These are phyloP conservation scores for Ascaphus truei DNA, from an alignment of 2,113 vertebrate genomes.

Conservation along the genomic window DNA sequence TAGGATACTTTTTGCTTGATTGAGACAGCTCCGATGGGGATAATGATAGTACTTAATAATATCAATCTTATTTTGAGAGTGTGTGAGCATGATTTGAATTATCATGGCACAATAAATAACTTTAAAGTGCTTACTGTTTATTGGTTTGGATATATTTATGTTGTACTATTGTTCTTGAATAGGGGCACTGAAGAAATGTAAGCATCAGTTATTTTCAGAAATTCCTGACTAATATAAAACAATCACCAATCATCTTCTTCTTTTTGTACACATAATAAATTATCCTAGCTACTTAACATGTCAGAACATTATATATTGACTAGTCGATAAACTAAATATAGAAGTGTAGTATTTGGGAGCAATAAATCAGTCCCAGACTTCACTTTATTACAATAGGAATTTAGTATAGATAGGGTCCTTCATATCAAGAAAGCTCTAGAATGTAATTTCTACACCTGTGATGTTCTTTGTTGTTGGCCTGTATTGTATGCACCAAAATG, in stretches of 20 bases:
- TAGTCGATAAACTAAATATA: not conserved
- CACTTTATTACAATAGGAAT: no score
- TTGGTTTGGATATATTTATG: constrained; percentile 28
- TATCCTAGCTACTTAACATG: not conserved
- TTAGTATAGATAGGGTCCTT: no score
- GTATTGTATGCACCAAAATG: no score
- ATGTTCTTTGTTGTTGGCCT: no score
- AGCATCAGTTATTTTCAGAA: constrained; percentile 8
- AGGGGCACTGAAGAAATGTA: constrained; percentile 7
- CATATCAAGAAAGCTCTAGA: no score
- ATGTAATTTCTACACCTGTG: no score
- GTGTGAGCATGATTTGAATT: constrained; percentile 65
- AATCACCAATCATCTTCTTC: not conserved
- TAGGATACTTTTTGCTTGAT: constrained; percentile 3
- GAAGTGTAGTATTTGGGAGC: not conserved
- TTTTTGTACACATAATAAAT: not conserved
- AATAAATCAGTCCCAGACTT: not conserved
- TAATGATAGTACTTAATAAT: constrained; percentile 70
- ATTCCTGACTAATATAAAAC: not conserved
- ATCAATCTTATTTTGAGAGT: constrained; percentile 65
- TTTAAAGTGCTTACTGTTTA: constrained; percentile 34
- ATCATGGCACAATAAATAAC: constrained; percentile 37
- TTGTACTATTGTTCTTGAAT: constrained; percentile 16
- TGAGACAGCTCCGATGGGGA: constrained; percentile 1
- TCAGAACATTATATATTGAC: not conserved